Conservation (phyloP, 2,888 invertebrate genomes). For the Cartodere bifasciata region DNA sequence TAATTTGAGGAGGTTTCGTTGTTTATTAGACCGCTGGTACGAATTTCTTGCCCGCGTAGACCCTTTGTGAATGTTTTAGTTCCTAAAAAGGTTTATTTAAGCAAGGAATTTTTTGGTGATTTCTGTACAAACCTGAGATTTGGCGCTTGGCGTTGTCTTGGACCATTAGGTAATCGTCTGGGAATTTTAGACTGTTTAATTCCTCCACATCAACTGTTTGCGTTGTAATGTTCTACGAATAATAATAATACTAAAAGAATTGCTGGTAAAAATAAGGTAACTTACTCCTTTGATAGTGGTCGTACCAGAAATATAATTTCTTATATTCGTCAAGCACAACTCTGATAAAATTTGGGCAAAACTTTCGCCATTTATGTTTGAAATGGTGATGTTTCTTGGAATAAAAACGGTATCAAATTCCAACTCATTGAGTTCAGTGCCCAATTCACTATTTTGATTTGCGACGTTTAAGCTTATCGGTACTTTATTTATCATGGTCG, state of each 20-base stretch:
- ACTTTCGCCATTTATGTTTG: slow-evolving; percentile 35
- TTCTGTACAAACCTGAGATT: slow-evolving; percentile 29
- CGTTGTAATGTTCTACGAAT: too few species aligned
- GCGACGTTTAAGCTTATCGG: slow-evolving; percentile 5
- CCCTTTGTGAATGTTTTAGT: slow-evolving; percentile 36
- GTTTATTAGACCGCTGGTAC: slow-evolving; percentile 30
- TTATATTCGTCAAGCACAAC: slow-evolving; percentile 36
- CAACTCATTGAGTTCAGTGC: too few species aligned
- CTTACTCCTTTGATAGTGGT: slow-evolving; percentile 39
- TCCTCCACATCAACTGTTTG: slow-evolving; percentile 25
- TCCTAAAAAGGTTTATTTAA: slow-evolving; percentile 25
- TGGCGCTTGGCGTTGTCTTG: slow-evolving; percentile 22
- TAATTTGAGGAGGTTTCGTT: too few species aligned
- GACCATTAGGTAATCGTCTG: slow-evolving; percentile 38
- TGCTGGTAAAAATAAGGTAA: slow-evolving; percentile 10
- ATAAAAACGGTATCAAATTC: slow-evolving; percentile 19
- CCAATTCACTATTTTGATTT: slow-evolving; percentile 5
- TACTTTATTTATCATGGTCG: slow-evolving; percentile 18
- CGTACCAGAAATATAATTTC: slow-evolving; percentile 29
- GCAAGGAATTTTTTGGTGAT: slow-evolving; percentile 3
- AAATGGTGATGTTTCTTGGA: slow-evolving; percentile 27
- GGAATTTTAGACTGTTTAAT: slow-evolving; percentile 40
- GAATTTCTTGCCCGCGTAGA: slow-evolving; percentile 30
- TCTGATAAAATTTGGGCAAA: slow-evolving; percentile 35
- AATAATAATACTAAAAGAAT: slow-evolving; percentile 3